Conservation (phyloP, 2,888 invertebrate genomes). For the Notodonta dromedarius region DNA sequence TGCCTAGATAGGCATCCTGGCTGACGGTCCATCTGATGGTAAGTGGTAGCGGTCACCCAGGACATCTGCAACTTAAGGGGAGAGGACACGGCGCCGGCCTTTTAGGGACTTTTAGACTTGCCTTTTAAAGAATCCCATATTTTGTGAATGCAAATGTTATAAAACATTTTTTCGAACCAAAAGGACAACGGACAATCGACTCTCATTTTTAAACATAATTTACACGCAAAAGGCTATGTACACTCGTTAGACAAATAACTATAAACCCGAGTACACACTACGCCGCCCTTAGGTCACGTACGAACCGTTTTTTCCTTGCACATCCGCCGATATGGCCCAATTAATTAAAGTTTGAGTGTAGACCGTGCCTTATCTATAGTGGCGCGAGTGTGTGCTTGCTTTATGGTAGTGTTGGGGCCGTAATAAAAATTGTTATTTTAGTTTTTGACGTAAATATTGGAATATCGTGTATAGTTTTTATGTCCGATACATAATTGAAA, state of each 20-base stretch:
- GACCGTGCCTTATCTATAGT: constrained; percentile 58
- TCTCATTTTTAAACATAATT: constrained; percentile 15
- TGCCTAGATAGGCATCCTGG: no score
- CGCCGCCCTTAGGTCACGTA: constrained; percentile 47
- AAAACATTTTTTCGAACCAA: no score
- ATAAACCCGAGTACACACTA: constrained; percentile 30
- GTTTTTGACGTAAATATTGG: constrained; percentile 2
- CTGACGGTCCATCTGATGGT: no score
- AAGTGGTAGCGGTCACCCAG: no score
- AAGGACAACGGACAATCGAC: neutral
- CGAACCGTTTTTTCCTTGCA: constrained; percentile 50
- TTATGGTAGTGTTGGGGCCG: constrained; percentile 26
- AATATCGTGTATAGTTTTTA: constrained; percentile 4
- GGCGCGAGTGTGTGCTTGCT: constrained; percentile 24
- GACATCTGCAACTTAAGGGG: no score
- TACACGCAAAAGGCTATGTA: constrained; percentile 24
- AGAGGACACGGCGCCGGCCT: no score
- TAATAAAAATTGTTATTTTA: constrained; percentile 29
- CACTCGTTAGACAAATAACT: constrained; percentile 35
- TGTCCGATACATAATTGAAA: neutral
- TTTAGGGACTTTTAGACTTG: no score
- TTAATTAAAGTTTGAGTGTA: constrained; percentile 63
- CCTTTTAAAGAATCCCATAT: no score
- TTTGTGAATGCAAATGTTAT: no score
- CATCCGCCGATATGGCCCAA: constrained; percentile 47